Conservation (phyloP, 2,113 vertebrate species). For the Aegotheles bennettii region DNA sequence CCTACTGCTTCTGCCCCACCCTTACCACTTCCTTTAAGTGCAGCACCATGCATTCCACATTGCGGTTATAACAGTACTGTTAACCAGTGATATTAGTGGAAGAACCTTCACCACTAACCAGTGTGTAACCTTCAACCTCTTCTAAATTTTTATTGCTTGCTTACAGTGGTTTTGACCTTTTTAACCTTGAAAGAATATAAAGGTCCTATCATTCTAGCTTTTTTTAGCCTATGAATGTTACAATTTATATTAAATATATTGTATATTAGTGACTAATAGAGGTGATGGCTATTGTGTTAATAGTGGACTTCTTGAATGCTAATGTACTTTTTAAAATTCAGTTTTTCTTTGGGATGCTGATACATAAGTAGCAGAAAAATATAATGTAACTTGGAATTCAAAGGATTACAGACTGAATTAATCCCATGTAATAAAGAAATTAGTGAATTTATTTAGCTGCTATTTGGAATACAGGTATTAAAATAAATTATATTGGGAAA, state of each 20-base stretch:
- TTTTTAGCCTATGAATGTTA: not conserved
- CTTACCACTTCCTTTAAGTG: conserved; percentile 83
- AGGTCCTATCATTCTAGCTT: not conserved
- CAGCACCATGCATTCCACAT: conserved; percentile 60
- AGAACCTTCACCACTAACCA: conserved; percentile 55
- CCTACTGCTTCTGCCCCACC: conserved; percentile 77
- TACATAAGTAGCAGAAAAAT: not conserved
- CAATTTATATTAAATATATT: not conserved
- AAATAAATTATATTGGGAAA: not conserved
- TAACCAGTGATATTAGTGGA: conserved; percentile 54
- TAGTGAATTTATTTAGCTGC: not conserved
- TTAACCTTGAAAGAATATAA: conserved; percentile 28
- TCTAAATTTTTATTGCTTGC: conserved; percentile 46
- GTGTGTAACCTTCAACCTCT: conserved; percentile 66
- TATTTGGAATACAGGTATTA: not conserved
- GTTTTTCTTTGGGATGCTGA: not conserved
- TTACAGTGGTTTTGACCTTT: conserved; percentile 55
- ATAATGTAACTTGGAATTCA: not conserved
- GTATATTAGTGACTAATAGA: not conserved
- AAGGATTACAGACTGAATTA: not conserved
- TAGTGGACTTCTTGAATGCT: not conserved
- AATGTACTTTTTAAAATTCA: not conserved
- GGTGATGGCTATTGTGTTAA: not conserved
- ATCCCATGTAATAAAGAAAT: not conserved
- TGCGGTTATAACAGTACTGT: conserved; percentile 52